Conservation (phyloP, 2,797 vertebrate species). For the Oceanodroma leucorhoa region DNA sequence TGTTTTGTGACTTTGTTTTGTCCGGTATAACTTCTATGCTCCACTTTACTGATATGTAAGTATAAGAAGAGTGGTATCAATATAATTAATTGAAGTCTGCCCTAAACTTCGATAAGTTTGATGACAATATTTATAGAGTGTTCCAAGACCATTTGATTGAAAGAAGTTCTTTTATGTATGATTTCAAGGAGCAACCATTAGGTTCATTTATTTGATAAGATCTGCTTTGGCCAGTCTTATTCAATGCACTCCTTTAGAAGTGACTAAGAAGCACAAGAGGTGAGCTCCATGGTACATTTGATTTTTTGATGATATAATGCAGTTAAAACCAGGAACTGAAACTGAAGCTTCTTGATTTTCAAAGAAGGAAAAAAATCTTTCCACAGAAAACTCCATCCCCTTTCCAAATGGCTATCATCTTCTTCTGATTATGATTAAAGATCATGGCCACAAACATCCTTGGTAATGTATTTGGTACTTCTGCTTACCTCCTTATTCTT, state of each 20-base stretch:
- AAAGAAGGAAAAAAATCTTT: not conserved
- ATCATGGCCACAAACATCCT: not conserved
- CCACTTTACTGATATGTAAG: not conserved
- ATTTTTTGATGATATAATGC: not conserved
- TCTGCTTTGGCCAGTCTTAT: not conserved
- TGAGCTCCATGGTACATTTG: not conserved
- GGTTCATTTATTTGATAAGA: not conserved
- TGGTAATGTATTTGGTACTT: not conserved
- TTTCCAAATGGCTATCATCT: not conserved
- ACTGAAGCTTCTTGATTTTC: not conserved
- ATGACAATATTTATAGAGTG: not conserved
- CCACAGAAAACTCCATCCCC: not conserved
- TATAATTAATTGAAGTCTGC: not conserved
- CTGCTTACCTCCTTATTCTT: not conserved
- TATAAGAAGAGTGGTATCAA: not conserved
- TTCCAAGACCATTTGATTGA: not conserved
- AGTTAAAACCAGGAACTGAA: not conserved
- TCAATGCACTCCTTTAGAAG: not conserved
- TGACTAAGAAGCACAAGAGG: not conserved
- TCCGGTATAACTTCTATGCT: not conserved
- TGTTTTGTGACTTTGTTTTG: not conserved
- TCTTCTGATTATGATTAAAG: not conserved
- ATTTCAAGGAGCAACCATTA: not conserved
- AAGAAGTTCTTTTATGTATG: not conserved
- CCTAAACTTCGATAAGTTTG: fast-evolving